Base-by-base conservation (phyloP, 2,113 vertebrate species). In the Solea senegalensis region DNA sequence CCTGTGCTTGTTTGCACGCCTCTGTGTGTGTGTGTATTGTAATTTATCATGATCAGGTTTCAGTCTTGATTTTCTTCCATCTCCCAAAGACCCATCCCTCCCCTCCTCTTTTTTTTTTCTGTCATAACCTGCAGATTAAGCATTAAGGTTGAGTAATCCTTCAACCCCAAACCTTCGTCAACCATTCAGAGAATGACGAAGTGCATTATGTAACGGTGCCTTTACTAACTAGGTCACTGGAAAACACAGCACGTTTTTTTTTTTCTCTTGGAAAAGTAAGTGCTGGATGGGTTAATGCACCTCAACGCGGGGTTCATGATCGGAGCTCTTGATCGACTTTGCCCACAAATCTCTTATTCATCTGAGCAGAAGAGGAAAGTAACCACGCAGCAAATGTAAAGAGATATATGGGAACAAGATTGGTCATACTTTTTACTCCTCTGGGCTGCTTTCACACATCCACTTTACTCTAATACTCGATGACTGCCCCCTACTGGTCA, bases 91-190 rank as follows among this genome's bases (percentile, higher is more conserved):
- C 28, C 11, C 8, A 21, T 8, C 40, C n/a, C 40, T 44, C 56
- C 34, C 34, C 34, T 34, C 34, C 34, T 6, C 50, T 59, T 48
- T 69, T 65, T 50, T 55, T 57, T 57, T 34, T 76, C 72, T 85
- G 77, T 88, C 79, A 76, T 43, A 80, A 79, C 76, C 69, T 82
- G 69, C 39, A 52, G 86, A 87, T 90, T 81, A 84, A 67, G 81
- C 71, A 69, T 74, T 68, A 41, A 7, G 52, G 65, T 81, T 83
- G 78, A 86, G 87, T 73, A 91, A 90, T 83, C 71, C n/a, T 81
- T 83, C 67, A 86, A 79, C 76, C 52, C 58, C 49, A 72, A 74
- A 68, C 75, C 69, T 72, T 82, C 65, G 83, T 90, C 81, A 87
- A 75, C 46, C 45, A 60, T 74, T 56, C 40, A 50, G 14, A 55